These are phyloP conservation scores for Drosophila recens DNA, from an alignment of 2,888 invertebrate genomes.

Conservation along the genomic window DNA sequence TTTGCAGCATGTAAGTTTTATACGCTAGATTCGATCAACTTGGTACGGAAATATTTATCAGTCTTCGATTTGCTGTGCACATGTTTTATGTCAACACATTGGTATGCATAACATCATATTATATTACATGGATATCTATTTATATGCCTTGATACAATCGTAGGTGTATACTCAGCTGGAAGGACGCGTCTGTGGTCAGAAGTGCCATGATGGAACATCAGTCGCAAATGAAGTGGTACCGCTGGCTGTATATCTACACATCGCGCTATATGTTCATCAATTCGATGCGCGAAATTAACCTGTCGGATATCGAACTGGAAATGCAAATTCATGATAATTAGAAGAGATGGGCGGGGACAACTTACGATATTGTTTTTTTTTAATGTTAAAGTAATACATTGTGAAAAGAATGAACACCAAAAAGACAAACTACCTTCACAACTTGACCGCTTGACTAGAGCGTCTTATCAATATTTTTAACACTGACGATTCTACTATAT, in stretches of 20 bases:
- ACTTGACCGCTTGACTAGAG: slow-evolving; percentile 40
- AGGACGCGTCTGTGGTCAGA: slow-evolving; percentile 87
- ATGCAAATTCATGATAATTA: slow-evolving; percentile 88
- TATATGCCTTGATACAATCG: slow-evolving; percentile 52
- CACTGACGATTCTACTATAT: slow-evolving; percentile 74
- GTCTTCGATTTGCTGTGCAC: slow-evolving; percentile 94
- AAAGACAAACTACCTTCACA: slow-evolving; percentile 72
- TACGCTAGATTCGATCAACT: slow-evolving; percentile 93
- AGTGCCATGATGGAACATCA: slow-evolving; percentile 94
- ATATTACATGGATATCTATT: too few species aligned
- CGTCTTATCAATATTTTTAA: slow-evolving; percentile 39
- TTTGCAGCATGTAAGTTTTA: slow-evolving; percentile 92
- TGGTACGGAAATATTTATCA: slow-evolving; percentile 93
- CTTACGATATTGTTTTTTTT: slow-evolving; percentile 13
- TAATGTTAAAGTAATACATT: slow-evolving; percentile 36
- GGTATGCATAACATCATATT: slow-evolving; percentile 86
- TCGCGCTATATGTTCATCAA: slow-evolving; percentile 97
- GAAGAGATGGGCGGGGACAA: background rate
- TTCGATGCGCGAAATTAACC: slow-evolving; percentile 91
- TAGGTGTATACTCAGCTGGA: slow-evolving; percentile 89
- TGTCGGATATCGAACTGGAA: slow-evolving; percentile 91
- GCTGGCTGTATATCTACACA: slow-evolving; percentile 94
- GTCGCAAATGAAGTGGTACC: slow-evolving; percentile 98
- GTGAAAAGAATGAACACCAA: slow-evolving; percentile 59
- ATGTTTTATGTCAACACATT: slow-evolving; percentile 91